Conservation (phyloP, 2,888 invertebrate genomes). For the Noctua pronuba region DNA sequence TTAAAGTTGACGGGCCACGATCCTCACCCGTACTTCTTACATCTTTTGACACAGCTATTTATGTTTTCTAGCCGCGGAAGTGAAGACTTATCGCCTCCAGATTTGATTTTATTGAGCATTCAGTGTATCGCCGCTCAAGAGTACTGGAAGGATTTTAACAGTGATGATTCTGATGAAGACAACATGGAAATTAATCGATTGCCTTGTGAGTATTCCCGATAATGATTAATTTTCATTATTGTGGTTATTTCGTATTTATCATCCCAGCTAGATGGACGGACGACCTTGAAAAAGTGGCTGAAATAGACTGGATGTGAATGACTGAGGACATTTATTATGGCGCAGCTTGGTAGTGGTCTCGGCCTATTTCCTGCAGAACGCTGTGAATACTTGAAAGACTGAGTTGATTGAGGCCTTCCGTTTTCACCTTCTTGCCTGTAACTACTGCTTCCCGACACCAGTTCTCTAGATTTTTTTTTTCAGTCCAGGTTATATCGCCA, state of each 20-base stretch:
- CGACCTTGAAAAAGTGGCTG: neutral
- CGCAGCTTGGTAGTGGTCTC: neutral
- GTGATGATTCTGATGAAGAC: constrained; percentile 66
- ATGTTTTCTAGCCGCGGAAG: constrained; percentile 91
- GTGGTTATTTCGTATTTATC: neutral
- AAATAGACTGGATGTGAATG: neutral
- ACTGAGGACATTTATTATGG: neutral
- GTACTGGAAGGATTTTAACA: constrained; percentile 78
- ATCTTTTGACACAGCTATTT: constrained; percentile 1
- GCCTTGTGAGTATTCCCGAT: constrained; percentile 79
- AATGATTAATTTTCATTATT: neutral
- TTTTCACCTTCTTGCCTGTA: neutral
- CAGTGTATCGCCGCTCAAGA: constrained; percentile 90
- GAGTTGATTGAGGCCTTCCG: neutral
- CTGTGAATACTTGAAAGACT: neutral
- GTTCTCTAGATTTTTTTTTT: neutral
- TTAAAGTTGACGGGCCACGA: neutral
- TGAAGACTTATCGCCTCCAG: constrained; percentile 93
- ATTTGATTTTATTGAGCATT: constrained; percentile 93
- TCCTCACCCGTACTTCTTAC: neutral
- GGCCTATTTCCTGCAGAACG: neutral
- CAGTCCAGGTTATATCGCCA: neutral
- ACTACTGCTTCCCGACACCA: neutral
- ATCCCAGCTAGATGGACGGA: neutral
- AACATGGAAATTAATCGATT: constrained; percentile 71